Conservation (phyloP, 2,888 invertebrate genomes). For the Timandra comae region DNA sequence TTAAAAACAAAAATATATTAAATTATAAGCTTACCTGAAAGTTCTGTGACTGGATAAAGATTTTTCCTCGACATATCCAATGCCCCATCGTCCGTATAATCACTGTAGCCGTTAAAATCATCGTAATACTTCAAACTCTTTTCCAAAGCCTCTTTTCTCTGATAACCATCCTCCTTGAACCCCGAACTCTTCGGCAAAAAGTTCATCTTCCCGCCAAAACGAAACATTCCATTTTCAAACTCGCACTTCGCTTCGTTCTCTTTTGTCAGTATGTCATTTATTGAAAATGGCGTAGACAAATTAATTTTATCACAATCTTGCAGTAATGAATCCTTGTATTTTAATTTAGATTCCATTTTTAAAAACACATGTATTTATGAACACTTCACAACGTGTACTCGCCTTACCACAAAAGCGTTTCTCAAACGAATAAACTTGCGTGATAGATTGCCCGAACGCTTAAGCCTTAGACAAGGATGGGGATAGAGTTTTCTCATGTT, state of each 20-base stretch:
- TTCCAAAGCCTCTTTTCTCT: slow-evolving; percentile 55
- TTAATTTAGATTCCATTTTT: slow-evolving; percentile 65
- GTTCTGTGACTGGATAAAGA: slow-evolving; percentile 62
- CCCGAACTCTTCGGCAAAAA: slow-evolving; percentile 45
- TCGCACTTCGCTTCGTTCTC: slow-evolving; percentile 66
- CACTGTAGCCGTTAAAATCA: slow-evolving; percentile 55
- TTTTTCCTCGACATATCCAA: slow-evolving; percentile 72
- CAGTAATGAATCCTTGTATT: slow-evolving; percentile 51
- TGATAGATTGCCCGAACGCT: slow-evolving; percentile 69
- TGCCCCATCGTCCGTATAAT: slow-evolving; percentile 59
- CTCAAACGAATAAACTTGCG: slow-evolving; percentile 73
- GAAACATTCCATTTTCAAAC: slow-evolving; percentile 62
- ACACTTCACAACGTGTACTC: slow-evolving; percentile 51
- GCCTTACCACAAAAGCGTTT: slow-evolving; percentile 70
- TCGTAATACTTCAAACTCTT: slow-evolving; percentile 64
- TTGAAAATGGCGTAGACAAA: slow-evolving; percentile 81
- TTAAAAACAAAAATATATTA: slow-evolving; percentile 1
- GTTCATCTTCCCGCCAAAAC: slow-evolving; percentile 60
- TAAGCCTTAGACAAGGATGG: slow-evolving; percentile 65
- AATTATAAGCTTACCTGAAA: slow-evolving; percentile 46
- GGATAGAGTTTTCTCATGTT: slow-evolving; percentile 12
- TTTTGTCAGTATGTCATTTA: slow-evolving; percentile 83
- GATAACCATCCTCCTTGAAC: slow-evolving; percentile 44
- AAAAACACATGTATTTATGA: slow-evolving; percentile 40
- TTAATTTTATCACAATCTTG: slow-evolving; percentile 64